phyloP scores from a whole-genome alignment of 2,888 invertebrate species.

The Drosophila hamatofila region DNA sequence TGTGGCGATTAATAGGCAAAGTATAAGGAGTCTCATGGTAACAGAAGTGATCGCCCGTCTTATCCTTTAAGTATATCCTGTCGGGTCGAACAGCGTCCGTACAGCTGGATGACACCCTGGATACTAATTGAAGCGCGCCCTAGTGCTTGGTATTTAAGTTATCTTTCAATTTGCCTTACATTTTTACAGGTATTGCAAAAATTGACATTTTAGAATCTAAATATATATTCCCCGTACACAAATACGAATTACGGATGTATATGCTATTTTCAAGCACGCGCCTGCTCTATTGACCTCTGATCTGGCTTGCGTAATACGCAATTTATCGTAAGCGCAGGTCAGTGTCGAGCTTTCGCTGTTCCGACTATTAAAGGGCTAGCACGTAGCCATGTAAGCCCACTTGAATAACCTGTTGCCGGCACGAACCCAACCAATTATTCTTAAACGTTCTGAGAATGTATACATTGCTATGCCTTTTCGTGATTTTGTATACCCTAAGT shows the following conservation, averaged over 20 bases:
- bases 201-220: conserved; percentile 34
- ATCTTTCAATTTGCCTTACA: background rate
- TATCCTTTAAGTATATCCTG: conserved; percentile 4
- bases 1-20: conserved; percentile 56
- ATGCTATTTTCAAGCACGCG: conserved; percentile 47
- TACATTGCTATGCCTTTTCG: conserved; percentile 41
- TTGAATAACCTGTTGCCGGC: conserved; percentile 3
- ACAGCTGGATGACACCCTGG: conserved; percentile 42
- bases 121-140: conserved; percentile 44
- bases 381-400: conserved; percentile 22
- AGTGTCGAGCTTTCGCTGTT: background rate
- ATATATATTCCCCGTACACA: conserved; percentile 16
- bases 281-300: conserved; percentile 9
- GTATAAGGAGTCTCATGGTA: conserved; percentile 60
- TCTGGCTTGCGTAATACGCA: conserved; percentile 32
- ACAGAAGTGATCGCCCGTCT: background rate
- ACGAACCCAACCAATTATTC: conserved; percentile 33
- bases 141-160: conserved; percentile 57
- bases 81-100: conserved; percentile 9
- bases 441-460: conserved; percentile 54
- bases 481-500: background rate
- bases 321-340: conserved; percentile 24
- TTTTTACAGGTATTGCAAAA: conserved; percentile 22
- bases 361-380: conserved; percentile 8
- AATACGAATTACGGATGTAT: conserved; percentile 42